Conservation (phyloP, 2,113 vertebrate genomes). For the Passer montanus region DNA sequence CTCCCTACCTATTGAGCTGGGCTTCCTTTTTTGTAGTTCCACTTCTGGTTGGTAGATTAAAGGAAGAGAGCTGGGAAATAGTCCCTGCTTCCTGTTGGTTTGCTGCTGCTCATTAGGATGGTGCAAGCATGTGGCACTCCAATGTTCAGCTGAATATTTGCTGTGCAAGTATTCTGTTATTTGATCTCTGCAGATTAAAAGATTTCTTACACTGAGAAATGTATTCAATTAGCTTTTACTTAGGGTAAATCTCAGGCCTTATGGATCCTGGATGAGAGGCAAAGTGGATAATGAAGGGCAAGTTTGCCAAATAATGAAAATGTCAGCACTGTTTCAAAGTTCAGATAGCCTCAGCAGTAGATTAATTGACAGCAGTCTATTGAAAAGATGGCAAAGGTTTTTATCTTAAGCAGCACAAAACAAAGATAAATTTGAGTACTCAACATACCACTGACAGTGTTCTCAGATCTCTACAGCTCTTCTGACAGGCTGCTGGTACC, state of each 20-base stretch:
- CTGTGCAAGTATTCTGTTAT: not conserved
- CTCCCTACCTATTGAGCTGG: not conserved
- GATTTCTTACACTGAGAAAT: not conserved
- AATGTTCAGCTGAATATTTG: not conserved
- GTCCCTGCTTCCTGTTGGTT: not conserved
- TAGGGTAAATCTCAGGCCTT: not conserved
- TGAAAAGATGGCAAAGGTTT: not conserved
- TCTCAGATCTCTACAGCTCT: not conserved
- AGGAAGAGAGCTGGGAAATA: not conserved
- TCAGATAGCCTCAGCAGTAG: not conserved
- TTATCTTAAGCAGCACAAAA: not conserved
- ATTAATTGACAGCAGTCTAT: not conserved
- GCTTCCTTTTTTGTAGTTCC: not conserved
- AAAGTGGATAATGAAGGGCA: not conserved
- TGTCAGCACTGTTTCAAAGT: not conserved
- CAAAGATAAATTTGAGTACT: not conserved
- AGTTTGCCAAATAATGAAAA: conserved; percentile 13
- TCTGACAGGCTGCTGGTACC: not conserved
- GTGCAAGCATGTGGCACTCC: not conserved
- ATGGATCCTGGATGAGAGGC: not conserved
- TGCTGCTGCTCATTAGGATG: not conserved
- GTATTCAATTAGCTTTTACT: not conserved
- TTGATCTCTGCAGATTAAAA: not conserved
- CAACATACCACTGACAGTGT: not conserved
- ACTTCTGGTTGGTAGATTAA: not conserved